Base-by-base conservation (phyloP, 2,888 invertebrate species). In the Morpho achilles region DNA sequence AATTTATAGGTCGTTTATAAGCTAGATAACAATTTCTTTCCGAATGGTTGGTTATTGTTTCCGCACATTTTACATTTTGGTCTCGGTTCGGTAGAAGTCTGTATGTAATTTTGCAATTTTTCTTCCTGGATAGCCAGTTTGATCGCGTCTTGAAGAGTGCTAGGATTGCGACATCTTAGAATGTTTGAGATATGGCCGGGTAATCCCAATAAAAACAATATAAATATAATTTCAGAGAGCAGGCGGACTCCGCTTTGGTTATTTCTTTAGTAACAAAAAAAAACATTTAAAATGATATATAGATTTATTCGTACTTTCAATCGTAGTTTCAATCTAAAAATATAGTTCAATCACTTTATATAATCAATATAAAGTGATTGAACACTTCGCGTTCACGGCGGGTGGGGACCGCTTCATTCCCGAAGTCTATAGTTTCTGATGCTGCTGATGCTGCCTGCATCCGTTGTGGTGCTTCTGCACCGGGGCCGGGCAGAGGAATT, bases 81-180 rank as follows among this genome's bases (percentile, higher is more conserved):
- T 32, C 10, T 53, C 10, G 39, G 22, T 44, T 53, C 52, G 8
- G 22, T 39, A 7, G 10, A 53, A 8, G 45, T 45, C 32, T 45
- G 39, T 3, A 53, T 53, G 16, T 52, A 53, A 23, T 53, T 53
- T 10, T 53, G 52, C 10, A 53, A 43, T 45, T 53, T 53, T 39
- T 53, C 53, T 9, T 53, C 53, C 8, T 53, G 53, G 5, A 44
- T 32, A 6, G 53, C 32, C 4, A 45, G 32, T 8, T 53, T 53
- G 10, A 53, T 44, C n/a, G 46, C 40, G 7, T 46, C 53, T 7
- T 45, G 16, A 3, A 53, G 8, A 1, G 32, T 45, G 10, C 32
- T 10, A 8, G 45, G 53, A 7, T 32, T 39, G 1, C 46, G 46
- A 40, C 46, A 53, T 32, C 53, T 53, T 9, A 45, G 8, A 7